Base-by-base conservation (phyloP, 2,113 vertebrate genomes). In the Heterocephalus glaber region DNA sequence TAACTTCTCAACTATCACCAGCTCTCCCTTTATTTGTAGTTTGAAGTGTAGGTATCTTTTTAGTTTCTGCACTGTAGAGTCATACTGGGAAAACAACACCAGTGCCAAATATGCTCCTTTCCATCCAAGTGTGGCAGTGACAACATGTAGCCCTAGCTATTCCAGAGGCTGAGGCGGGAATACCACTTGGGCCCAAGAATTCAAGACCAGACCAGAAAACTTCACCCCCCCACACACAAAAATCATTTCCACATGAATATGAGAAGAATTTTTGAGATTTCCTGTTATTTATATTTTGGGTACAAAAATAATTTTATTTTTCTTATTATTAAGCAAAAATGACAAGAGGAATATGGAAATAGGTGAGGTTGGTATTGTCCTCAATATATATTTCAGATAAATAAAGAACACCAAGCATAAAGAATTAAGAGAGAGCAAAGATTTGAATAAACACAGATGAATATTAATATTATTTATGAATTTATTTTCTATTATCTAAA, bases 291-390 rank as follows among this genome's bases (percentile, higher is more conserved):
- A 3, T 70, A 26, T 72, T 96, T 87, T 92, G 11, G 81, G 33
- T 77, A 38, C 17, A 85, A 1, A 97, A 93, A 81, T 87, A 35
- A 92, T 79, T 92, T 96, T 90, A 89, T 88, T 96, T 90, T 76
- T 35, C 10, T 86, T 77, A 47, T 7, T 19, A n/a, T 7, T 94
- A 52, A 84, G 17, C 19, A 20, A 84, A 92, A 92, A 86, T 86
- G 1, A 28, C 2, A 49, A 0, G 1, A 68, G 2, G 0, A 74
- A 2, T 54, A 58, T 82, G 7, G 19, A 61, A 92, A 76, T 22
- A 84, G 52, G 20, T 87, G 72, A 90, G 10, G 3, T 33, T 19
- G 1, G 1, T 72, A 81, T 89, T 81, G 79, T 52, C 9, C 1
- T 26, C 72, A 44, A 10, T 68, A 72, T 10, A 24, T 96, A 93